A percentile compares a stretch with the other conserved stretches of the same genome.
phyloP scores from a whole-genome alignment of 1,140 invertebrate species.

The Pseudomyrmex cubaensis region DNA sequence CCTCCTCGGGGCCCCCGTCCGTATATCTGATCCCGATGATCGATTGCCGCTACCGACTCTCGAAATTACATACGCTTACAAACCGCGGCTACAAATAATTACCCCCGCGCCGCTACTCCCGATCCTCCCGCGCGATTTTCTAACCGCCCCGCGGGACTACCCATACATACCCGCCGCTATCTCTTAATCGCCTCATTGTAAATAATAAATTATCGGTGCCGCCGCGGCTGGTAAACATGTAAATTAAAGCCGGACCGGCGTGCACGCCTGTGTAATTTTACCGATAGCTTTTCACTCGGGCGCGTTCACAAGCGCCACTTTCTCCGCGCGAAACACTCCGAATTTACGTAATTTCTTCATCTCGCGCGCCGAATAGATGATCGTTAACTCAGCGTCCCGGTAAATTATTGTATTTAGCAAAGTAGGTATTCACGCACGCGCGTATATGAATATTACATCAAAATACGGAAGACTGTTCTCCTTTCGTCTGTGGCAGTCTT shows the following conservation, averaged over 20 bases:
- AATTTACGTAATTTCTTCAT: conserved; percentile 57
- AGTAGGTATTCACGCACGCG: background rate
- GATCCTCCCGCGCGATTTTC: conserved; percentile 68
- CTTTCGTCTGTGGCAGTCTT: too few species aligned
- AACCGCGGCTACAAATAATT: conserved; percentile 72
- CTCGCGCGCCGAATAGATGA: background rate
- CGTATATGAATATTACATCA: background rate
- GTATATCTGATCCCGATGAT: conserved; percentile 75
- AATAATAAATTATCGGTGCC: conserved; percentile 65
- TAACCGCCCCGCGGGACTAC: conserved; percentile 5
- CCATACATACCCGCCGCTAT: conserved; percentile 37
- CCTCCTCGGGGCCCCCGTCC: conserved; percentile 37
- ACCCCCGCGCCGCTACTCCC: conserved; percentile 69
- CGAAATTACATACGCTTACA: conserved; percentile 74
- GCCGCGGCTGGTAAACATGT: conserved; percentile 16
- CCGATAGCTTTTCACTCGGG: conserved; percentile 20
- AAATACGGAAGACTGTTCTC: too few species aligned
- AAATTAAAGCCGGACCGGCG: conserved; percentile 52
- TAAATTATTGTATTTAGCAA: conserved; percentile 27
- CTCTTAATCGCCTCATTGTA: conserved; percentile 59
- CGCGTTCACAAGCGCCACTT: background rate
- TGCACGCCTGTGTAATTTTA: conserved; percentile 30
- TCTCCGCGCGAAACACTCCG: background rate
- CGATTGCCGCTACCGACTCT: conserved; percentile 77
- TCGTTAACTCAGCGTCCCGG: background rate